phyloP scores from a whole-genome alignment of 2,113 vertebrate genomes.

The Tachysurus vachellii region DNA sequence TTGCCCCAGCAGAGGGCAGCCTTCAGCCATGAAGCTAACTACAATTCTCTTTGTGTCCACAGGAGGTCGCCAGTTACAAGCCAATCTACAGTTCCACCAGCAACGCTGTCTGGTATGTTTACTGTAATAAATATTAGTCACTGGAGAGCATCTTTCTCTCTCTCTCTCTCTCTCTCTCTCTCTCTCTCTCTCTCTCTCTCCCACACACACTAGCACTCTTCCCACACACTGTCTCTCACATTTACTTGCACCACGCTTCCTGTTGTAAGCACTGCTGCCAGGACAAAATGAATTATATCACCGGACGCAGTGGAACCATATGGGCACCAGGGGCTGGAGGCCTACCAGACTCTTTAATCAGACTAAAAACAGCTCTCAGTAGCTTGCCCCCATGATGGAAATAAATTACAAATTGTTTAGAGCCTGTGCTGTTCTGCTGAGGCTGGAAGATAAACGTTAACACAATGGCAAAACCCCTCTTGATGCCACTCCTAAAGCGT shows the following conservation, averaged over 20 bases:
- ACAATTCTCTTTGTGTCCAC: conserved; percentile 70
- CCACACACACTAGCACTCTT: conserved; percentile 47
- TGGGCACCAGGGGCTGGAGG: conserved; percentile 43
- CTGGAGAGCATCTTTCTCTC: conserved; percentile 31
- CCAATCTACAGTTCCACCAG: conserved; percentile 86
- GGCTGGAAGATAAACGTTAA: conserved; percentile 27
- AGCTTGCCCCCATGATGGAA: conserved; percentile 24
- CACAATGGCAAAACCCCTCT: neutral
- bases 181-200: conserved; percentile 24
- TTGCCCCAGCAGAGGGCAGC: conserved; percentile 63
- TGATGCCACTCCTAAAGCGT: neutral
- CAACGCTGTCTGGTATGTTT: conserved; percentile 88
- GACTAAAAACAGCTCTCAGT: conserved; percentile 37
- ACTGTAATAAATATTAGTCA: conserved; percentile 61
- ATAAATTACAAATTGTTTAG: conserved; percentile 34
- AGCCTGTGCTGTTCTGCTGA: neutral
- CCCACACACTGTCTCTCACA: conserved; percentile 58
- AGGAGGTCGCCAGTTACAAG: conserved; percentile 87
- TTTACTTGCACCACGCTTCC: conserved; percentile 52
- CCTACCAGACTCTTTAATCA: conserved; percentile 47
- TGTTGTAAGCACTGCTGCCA: conserved; percentile 52
- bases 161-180: conserved; percentile 40
- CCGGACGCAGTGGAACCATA: conserved; percentile 50
- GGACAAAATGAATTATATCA: conserved; percentile 54
- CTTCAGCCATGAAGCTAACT: conserved; percentile 48